Base-by-base conservation (phyloP, 2,797 vertebrate species). In the Myoxocephalus aenaeus region DNA sequence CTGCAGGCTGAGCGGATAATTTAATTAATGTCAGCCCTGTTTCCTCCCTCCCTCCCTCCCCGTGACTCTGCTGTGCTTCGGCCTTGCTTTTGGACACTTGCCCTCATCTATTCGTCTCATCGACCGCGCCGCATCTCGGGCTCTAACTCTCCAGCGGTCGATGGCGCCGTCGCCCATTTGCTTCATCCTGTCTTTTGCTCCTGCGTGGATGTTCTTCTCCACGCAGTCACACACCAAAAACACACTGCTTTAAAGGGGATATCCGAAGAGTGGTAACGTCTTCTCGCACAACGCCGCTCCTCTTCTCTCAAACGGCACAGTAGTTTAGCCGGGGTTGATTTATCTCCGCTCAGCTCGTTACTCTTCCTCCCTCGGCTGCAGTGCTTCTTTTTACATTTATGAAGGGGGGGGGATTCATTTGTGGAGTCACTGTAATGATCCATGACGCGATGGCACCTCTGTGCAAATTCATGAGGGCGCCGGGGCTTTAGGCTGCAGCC, bases 1-100 rank as follows among this genome's bases (percentile, higher is more conserved):
- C 90, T 74, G 71, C 75, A 75, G 86, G 68, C 88, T 79, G 75
- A 84, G 71, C 17, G 40, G 77, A 87, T 93, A 79, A 93, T 94
- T 94, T 75, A 92, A 94, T 94, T 92, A 94, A 90, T 79, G 90
- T 90, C 87, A 75, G 44, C 67, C 53, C 61, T 63, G 79, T 63
- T 70, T 59, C 69, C 22, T 58, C 65, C 65, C 73, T 77, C 69
- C 75, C 63, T 53, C 67, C 72, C 76, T 20, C n/a, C n/a, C 50
- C n/a, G n/a, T n/a, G n/a, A n/a, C n/a, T n/a, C n/a, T n/a, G n/a
- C 73, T 82, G 67, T 73, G 73, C 76, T 17, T 84, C 36, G n/a
- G 81, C 75, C 44, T 70, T 5, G 18, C 15, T 65, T 77, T 72
- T 65, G 36, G 70, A 80, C 68, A 57, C 65, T 86, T 65, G 27